These are phyloP conservation scores for Picus viridis DNA, from an alignment of 2,797 vertebrate species.

Conservation along the genomic window DNA sequence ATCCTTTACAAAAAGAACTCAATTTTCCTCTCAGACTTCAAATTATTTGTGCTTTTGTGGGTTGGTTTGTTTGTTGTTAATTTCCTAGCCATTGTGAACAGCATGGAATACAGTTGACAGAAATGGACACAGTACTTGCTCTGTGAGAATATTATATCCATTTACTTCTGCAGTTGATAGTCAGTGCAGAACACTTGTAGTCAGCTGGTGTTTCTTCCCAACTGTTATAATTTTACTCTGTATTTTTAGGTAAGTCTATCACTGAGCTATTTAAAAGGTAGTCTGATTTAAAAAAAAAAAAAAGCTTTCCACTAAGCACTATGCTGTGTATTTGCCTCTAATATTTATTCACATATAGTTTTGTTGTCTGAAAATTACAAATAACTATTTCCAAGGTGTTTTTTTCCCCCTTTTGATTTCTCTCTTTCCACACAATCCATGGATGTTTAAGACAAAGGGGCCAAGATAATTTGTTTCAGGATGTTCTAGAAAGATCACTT, in stretches of 20 bases:
- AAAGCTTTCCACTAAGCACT: not conserved
- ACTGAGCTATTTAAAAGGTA: not conserved
- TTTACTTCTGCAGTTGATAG: not conserved
- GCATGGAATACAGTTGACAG: not conserved
- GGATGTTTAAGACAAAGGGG: not conserved
- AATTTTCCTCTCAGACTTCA: not conserved
- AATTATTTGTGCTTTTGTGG: not conserved
- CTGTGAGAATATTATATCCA: not conserved
- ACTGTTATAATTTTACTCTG: not conserved
- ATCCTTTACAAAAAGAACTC: not conserved
- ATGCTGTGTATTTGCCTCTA: not conserved
- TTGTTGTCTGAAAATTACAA: not conserved
- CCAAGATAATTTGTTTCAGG: not conserved
- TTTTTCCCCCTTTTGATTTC: no score
- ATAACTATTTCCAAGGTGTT: not conserved
- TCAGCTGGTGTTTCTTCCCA: not conserved
- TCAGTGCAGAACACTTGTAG: not conserved
- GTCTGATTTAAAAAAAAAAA: not conserved
- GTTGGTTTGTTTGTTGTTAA: not conserved
- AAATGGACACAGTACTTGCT: not conserved
- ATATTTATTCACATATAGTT: not conserved
- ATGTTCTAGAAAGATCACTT: not conserved
- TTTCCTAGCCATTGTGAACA: not conserved
- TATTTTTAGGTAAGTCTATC: not conserved
- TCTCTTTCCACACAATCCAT: not conserved